phyloP scores from a whole-genome alignment of 2,888 invertebrate species.

The Stegana nigrithorax region DNA sequence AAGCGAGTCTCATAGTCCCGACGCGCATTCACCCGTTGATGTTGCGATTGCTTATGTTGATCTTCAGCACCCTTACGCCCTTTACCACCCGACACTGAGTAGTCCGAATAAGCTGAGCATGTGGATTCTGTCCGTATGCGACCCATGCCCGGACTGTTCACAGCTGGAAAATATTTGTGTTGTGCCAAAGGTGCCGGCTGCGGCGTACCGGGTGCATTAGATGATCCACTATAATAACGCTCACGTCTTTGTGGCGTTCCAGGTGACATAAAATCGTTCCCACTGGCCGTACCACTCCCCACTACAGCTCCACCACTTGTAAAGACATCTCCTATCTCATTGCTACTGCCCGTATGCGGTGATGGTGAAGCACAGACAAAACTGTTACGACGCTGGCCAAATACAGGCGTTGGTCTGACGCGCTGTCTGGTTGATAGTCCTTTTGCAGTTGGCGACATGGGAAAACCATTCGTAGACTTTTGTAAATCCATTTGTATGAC shows the following conservation, averaged over 20 bases:
- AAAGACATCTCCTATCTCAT: slow-evolving; percentile 25
- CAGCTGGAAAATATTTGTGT: slow-evolving; percentile 51
- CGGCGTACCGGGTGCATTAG: slow-evolving; percentile 28
- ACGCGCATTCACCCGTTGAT: slow-evolving; percentile 66
- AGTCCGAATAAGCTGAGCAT: slow-evolving; percentile 65
- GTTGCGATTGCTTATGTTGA: slow-evolving; percentile 71
- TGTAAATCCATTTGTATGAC: slow-evolving; percentile 64
- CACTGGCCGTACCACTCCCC: slow-evolving; percentile 8
- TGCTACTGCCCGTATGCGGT: slow-evolving; percentile 43
- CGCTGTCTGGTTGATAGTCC: slow-evolving; percentile 77
- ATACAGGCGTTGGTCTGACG: slow-evolving; percentile 77
- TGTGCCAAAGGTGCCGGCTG: slow-evolving; percentile 42
- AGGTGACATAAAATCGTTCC: slow-evolving; percentile 33
- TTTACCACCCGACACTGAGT: slow-evolving; percentile 40
- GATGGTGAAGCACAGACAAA: slow-evolving; percentile 71
- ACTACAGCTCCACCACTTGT: slow-evolving; percentile 31
- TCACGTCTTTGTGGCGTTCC: slow-evolving; percentile 52
- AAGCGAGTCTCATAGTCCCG: slow-evolving; percentile 63
- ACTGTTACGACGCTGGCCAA: slow-evolving; percentile 75
- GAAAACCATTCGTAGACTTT: slow-evolving; percentile 46
- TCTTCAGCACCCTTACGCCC: slow-evolving; percentile 67
- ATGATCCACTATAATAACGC: slow-evolving; percentile 56
- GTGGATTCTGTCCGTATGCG: slow-evolving; percentile 68
- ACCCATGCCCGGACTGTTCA: slow-evolving; percentile 51
- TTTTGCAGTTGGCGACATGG: slow-evolving; percentile 70